Percentiles rank a stretch among this genome's conserved stretches.
Evolutionary conservation across 2,113 vertebrate genomes (phyloP).

Genomic region (Microcebus murinus): DNA sequence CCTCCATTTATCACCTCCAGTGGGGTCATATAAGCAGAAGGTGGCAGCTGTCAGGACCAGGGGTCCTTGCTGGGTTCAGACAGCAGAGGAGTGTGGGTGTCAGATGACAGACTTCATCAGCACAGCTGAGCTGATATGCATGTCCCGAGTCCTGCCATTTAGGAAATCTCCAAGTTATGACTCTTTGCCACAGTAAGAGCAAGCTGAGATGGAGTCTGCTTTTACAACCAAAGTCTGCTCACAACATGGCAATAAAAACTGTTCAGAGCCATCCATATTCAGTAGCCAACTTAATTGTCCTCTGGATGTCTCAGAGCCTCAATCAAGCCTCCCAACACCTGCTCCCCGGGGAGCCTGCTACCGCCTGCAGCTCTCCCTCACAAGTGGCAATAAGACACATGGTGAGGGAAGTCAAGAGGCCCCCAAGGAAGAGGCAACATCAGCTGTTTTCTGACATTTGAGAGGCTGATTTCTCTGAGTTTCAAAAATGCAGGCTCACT

Average conservation of each 20-base stretch:
- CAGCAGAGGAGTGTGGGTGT: neutral
- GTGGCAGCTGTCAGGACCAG: neutral
- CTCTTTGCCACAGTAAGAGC: neutral
- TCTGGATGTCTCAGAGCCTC: neutral
- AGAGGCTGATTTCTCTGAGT: neutral
- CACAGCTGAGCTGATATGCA: neutral
- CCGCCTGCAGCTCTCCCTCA: neutral
- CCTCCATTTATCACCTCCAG: neutral
- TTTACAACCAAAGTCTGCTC: neutral
- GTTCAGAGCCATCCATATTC: neutral
- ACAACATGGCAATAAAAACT: neutral
- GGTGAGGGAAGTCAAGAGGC: neutral
- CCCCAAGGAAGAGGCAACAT: neutral
- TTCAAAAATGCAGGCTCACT: slow-evolving; percentile 20
- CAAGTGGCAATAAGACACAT: neutral
- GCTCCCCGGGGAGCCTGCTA: neutral
- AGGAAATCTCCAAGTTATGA: neutral
- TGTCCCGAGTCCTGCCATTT: neutral
- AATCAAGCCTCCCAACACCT: neutral
- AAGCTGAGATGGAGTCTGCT: neutral
- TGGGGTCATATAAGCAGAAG: neutral
- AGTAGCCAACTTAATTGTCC: neutral
- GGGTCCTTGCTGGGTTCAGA: neutral
- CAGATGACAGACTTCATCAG: neutral
- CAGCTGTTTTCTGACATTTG: slow-evolving; percentile 30